Base-by-base conservation (phyloP, 1,140 invertebrate species). In the Lutraria rhynchaena region DNA sequence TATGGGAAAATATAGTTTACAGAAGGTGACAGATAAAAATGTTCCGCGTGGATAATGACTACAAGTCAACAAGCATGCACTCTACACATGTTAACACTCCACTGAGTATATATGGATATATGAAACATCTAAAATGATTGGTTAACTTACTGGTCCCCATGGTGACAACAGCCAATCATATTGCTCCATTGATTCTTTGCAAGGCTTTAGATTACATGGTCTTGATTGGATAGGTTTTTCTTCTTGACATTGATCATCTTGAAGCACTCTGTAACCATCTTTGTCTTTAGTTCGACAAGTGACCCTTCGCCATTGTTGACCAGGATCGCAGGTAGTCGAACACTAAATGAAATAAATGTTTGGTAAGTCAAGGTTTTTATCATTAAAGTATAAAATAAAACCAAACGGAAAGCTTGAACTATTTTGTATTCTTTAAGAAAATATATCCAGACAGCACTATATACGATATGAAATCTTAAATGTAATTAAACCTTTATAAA, bases 241-340 rank as follows among this genome's bases (percentile, higher is more conserved):
- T 33, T 41, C 37, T n/a, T 35, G 22, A 81, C 86, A 87, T 46
- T 69, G 44, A 37, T 67, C 41, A 33, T 83, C 82, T 22, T 81
- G 57, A 17, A 82, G 33, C 33, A 75, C 53, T 35, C 58, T 60
- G 27, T 60, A 49, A 4, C 73, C 65, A n/a, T 69, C 61, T 15
- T 33, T 37, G 9, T 83, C 35, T 69, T 88, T 86, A 44, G 93
- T 93, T 17, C 93, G 89, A 87, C 96, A 97, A 81, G 93, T 93
- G 22, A 97, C 89, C 77, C 93, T 92, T 22, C 96, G 93, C 33
- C 89, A 92, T 89, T 96, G 95, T 51, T 93, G 89, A 1, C 95
- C 95, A 84, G 94, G 93, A 0, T 95, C 95, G 89, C 96, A 97
- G 13, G 91, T 86, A 75, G 95, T 94, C 60, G 94, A 94, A 88